phyloP scores from a whole-genome alignment of 2,888 invertebrate genomes.

The Andrena camellia region DNA sequence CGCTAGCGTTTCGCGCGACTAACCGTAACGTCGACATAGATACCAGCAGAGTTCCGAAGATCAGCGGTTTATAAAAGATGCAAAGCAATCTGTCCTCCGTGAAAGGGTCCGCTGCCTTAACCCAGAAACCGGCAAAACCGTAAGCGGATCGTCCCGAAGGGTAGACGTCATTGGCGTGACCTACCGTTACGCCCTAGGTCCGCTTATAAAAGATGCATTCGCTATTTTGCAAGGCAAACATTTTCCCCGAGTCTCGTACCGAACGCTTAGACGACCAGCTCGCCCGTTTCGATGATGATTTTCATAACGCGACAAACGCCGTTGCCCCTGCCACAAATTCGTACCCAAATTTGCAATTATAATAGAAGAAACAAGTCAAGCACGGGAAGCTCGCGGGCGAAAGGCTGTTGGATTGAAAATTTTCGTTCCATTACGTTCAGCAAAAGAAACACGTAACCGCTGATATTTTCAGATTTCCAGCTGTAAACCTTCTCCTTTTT shows the following conservation, averaged over 20 bases:
- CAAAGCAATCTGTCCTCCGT: constrained; percentile 76
- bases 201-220: constrained; percentile 75
- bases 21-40: constrained; percentile 38
- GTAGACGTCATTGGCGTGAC: constrained; percentile 55
- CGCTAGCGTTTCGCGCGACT: constrained; percentile 29
- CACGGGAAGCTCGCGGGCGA: too few species aligned
- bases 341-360: neutral
- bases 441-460: too few species aligned
- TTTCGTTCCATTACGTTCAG: too few species aligned
- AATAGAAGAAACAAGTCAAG: too few species aligned
- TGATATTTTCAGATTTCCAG: neutral
- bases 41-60: constrained; percentile 55
- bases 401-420: too few species aligned
- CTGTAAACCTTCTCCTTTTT: neutral
- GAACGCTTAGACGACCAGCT: constrained; percentile 17
- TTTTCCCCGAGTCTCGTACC: constrained; percentile 60
- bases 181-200: constrained; percentile 12
- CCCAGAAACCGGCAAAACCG: constrained; percentile 68
- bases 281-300: constrained; percentile 24
- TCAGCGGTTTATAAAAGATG: constrained; percentile 77
- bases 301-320: constrained; percentile 9
- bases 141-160: constrained; percentile 62
- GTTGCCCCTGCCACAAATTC: neutral
- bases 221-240: constrained; percentile 79
- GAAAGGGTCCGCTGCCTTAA: constrained; percentile 72